Percentiles rank a stretch among this genome's conserved stretches.
Evolutionary conservation across 2,113 vertebrate genomes (phyloP).

Genomic region (zebrafish (Danio rerio)): DNA sequence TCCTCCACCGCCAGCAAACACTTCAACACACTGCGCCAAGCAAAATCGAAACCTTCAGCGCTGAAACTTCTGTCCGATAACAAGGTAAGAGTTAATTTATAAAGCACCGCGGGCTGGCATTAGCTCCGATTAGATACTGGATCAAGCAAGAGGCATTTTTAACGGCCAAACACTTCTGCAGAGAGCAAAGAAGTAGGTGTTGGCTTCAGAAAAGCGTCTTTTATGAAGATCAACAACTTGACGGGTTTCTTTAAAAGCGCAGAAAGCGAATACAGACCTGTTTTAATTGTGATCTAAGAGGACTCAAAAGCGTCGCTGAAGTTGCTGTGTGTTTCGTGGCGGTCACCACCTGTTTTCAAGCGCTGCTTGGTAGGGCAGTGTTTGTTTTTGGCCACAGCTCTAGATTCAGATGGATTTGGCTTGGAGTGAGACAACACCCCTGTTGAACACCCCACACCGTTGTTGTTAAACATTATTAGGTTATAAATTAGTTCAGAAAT

Average conservation of each 20-base stretch:
- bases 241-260: slow-evolving; percentile 47
- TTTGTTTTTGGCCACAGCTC: slow-evolving; percentile 8
- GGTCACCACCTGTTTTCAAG: slow-evolving; percentile 53
- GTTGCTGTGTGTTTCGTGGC: slow-evolving; percentile 23
- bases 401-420: neutral
- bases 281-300: neutral
- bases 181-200: slow-evolving; percentile 62
- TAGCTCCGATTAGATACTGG: neutral
- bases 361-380: neutral
- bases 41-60: slow-evolving; percentile 44
- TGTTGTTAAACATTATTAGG: neutral
- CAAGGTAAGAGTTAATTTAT: slow-evolving; percentile 62
- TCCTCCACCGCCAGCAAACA: slow-evolving; percentile 55
- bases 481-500: neutral
- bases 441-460: neutral
- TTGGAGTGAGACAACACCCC: slow-evolving; percentile 24
- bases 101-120: neutral
- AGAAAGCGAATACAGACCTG: slow-evolving; percentile 48
- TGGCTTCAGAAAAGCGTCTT: slow-evolving; percentile 54
- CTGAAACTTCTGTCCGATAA: slow-evolving; percentile 48
- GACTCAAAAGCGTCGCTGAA: neutral
- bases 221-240: slow-evolving; percentile 58
- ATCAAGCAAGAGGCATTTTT: slow-evolving; percentile 35
- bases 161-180: slow-evolving; percentile 32
- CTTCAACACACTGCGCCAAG: slow-evolving; percentile 63